Evolutionary conservation across 2,113 vertebrate species (phyloP), one percentile per base, ranked within the genome.

Genomic region (Leptodactylus fuscus): DNA sequence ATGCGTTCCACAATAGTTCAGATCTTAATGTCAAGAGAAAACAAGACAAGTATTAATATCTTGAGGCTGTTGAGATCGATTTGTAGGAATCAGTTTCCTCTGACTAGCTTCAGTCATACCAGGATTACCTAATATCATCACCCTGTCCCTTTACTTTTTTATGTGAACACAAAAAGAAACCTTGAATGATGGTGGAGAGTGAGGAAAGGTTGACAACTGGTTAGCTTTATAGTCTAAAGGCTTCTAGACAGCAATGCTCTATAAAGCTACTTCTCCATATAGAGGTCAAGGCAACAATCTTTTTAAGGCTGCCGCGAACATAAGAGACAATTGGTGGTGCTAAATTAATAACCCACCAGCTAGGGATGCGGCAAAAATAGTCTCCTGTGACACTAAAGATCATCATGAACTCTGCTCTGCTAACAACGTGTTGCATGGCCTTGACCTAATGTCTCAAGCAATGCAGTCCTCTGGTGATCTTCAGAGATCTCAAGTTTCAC

Each of bases 1-100:
- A 91, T 99, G 97, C 58, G 93, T 98, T 32, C 98, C 97, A 22
- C 98, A 99, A 92, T 99, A 99, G 89, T 99, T 99, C 88, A 99
- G 93, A 91, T 99, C 98, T 99, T 10, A 90, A 3, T 79, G 27
- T 20, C 53, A 82, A 83, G 36, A 36, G 49, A 70, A 81, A 18
- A 44, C 12, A 62, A 60, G 49, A 62, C 5, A 36, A 11, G 11
- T 6, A 49, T 55, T 29, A 58, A 11, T 36, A 60, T 34, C n/a
- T 36, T 13, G 29, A 79, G 41, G 20, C 18, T 81, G 88, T 81
- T 11, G 38, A 58, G 27, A n/a, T 60, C 73, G 29, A 49, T 44
- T 86, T 36, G 79, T 9, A 86, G 3, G 48, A 3, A 16, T 0
- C 34, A 62, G 1, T 41, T 81, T 85, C 41, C 76, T 0, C 0